Conservation (phyloP, 2,113 vertebrate genomes). For the Gallinago media region DNA sequence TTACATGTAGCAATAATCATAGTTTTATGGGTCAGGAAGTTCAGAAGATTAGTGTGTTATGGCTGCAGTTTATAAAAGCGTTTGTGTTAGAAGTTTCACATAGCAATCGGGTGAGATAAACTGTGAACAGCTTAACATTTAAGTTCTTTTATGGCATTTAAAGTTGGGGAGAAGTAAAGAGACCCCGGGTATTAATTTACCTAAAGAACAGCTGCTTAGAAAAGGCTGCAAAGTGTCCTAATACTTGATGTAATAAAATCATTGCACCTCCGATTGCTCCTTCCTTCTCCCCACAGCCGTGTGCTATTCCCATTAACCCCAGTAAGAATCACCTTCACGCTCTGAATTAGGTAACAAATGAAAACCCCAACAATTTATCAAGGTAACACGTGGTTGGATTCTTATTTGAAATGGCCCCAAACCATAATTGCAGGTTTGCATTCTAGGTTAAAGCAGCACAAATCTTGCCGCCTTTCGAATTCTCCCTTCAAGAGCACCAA, state of each 20-base stretch:
- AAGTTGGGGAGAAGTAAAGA: slow-evolving; percentile 68
- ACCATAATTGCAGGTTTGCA: background rate
- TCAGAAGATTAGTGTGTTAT: slow-evolving; percentile 76
- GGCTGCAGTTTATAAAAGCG: slow-evolving; percentile 65
- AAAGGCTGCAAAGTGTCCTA: slow-evolving; percentile 58
- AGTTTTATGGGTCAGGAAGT: slow-evolving; percentile 77
- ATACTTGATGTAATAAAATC: slow-evolving; percentile 49
- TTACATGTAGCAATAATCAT: slow-evolving; percentile 66
- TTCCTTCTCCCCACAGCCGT: background rate
- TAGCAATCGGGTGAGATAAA: slow-evolving; percentile 79
- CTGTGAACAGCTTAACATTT: slow-evolving; percentile 63
- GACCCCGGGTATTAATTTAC: slow-evolving; percentile 80
- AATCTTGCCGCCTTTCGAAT: background rate
- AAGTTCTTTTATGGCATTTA: slow-evolving; percentile 71
- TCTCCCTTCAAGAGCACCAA: background rate
- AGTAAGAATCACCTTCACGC: background rate
- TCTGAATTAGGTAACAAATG: background rate
- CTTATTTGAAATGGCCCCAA: background rate
- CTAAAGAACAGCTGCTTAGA: slow-evolving; percentile 75
- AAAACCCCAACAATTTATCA: background rate
- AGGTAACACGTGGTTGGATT: background rate
- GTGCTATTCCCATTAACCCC: slow-evolving; percentile 37
- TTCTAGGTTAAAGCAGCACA: background rate
- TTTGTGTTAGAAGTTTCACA: slow-evolving; percentile 71
- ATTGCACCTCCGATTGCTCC: background rate